Evolutionary conservation across 2,888 invertebrate genomes (phyloP).

Genomic region (Ramazzottius varieornatus): DNA sequence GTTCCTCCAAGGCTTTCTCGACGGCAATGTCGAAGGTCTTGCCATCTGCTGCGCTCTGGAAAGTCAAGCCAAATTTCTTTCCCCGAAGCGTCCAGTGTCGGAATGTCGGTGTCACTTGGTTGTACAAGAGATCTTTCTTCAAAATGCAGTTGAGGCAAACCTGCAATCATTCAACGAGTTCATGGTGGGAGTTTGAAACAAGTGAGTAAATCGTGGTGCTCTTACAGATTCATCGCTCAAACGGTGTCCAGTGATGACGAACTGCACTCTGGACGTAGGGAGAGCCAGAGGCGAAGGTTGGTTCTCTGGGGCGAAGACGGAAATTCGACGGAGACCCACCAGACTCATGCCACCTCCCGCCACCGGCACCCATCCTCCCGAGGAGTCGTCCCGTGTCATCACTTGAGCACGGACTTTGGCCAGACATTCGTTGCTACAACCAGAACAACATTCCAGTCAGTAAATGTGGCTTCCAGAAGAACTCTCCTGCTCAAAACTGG

Average conservation of each 20-base stretch:
- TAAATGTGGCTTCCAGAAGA: too few species aligned
- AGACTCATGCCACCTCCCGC: conserved; percentile 77
- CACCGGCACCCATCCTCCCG: conserved; percentile 70
- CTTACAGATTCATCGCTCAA: conserved; percentile 72
- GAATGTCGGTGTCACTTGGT: conserved; percentile 86
- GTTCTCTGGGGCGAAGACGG: not conserved
- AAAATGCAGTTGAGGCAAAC: conserved; percentile 75
- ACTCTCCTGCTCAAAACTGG: too few species aligned
- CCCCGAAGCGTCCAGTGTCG: conserved; percentile 91
- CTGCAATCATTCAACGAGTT: conserved; percentile 26
- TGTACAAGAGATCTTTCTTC: conserved; percentile 82
- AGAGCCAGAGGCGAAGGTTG: not conserved
- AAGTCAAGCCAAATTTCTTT: conserved; percentile 76
- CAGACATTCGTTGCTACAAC: conserved; percentile 54
- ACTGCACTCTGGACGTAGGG: conserved; percentile 27
- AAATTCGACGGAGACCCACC: conserved; percentile 27
- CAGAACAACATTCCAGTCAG: conserved; percentile 13
- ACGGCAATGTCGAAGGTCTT: conserved; percentile 77
- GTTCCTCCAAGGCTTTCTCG: conserved; percentile 57
- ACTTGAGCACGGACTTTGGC: conserved; percentile 95
- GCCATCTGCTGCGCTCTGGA: conserved; percentile 75
- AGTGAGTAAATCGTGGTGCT: too few species aligned
- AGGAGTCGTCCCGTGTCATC: conserved; percentile 91
- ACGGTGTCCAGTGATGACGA: conserved; percentile 68
- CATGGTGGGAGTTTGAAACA: not conserved